phyloP scores from a whole-genome alignment of 2,113 vertebrate genomes.

The Odontesthes bonariensis region DNA sequence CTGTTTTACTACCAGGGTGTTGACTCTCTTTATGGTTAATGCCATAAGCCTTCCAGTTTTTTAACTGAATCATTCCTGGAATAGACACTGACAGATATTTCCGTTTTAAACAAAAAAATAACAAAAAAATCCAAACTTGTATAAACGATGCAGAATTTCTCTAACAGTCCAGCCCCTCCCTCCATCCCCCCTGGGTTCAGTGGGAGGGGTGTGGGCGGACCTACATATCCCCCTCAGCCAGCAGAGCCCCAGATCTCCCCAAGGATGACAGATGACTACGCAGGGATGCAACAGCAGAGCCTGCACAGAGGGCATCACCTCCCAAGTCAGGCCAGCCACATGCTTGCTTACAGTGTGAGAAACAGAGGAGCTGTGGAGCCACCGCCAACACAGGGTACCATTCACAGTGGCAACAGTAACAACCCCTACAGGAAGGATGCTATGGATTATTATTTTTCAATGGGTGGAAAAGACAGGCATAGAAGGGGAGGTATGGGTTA shows the following conservation, averaged over 20 bases:
- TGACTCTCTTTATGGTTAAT: slow-evolving; percentile 60
- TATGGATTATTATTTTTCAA: slow-evolving; percentile 85
- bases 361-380: slow-evolving; percentile 75
- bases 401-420: slow-evolving; percentile 73
- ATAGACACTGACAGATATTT: slow-evolving; percentile 58
- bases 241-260: slow-evolving; percentile 84
- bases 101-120: slow-evolving; percentile 10
- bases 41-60: slow-evolving; percentile 60
- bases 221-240: slow-evolving; percentile 78
- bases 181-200: slow-evolving; percentile 79
- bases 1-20: slow-evolving; percentile 62
- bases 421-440: slow-evolving; percentile 83
- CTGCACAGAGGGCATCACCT: slow-evolving; percentile 80
- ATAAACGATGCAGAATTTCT: slow-evolving; percentile 85
- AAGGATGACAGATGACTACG: slow-evolving; percentile 83
- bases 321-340: slow-evolving; percentile 76
- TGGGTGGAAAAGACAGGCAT: slow-evolving; percentile 80
- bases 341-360: slow-evolving; percentile 79
- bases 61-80: slow-evolving; percentile 69
- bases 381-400: slow-evolving; percentile 67
- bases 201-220: slow-evolving; percentile 76
- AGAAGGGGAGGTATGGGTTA: slow-evolving; percentile 79
- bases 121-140: slow-evolving; percentile 32
- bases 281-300: slow-evolving; percentile 80
- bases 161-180: slow-evolving; percentile 80